A percentile compares a stretch with the other conserved stretches of the same genome.
These are phyloP conservation scores for Germaria angustata DNA, from an alignment of 2,888 invertebrate genomes.

Conservation along the genomic window DNA sequence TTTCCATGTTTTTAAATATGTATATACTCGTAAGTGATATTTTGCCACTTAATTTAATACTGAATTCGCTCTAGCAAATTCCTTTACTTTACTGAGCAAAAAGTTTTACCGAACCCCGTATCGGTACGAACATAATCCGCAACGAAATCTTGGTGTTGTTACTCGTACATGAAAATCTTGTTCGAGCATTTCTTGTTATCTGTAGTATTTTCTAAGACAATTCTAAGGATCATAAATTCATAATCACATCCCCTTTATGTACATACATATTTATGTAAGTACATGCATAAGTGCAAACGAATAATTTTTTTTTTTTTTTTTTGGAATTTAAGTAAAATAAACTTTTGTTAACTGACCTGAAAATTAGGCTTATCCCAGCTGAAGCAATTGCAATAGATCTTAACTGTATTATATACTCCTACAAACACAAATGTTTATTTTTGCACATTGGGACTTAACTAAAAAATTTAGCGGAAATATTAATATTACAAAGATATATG, in stretches of 20 bases:
- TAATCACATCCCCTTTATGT: slow-evolving; percentile 70
- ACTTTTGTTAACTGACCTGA: slow-evolving; percentile 32
- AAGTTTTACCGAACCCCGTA: background rate
- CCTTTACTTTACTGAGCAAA: background rate
- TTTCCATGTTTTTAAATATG: background rate
- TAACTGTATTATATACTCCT: background rate
- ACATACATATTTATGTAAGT: background rate
- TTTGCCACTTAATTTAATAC: slow-evolving; percentile 22
- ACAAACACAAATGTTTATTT: no score
- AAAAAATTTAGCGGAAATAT: no score
- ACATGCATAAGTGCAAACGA: no score
- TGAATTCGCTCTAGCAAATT: background rate
- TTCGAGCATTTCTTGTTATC: background rate
- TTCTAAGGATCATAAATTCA: slow-evolving; percentile 73
- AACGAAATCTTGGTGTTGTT: background rate
- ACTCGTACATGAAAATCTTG: slow-evolving; percentile 31
- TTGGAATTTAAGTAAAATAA: slow-evolving; percentile 20
- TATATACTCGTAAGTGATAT: background rate
- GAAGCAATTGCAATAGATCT: slow-evolving; percentile 22
- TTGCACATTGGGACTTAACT: slow-evolving; percentile 17
- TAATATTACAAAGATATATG: no score
- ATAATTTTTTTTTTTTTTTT: background rate
- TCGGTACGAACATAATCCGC: background rate
- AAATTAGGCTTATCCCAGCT: slow-evolving; percentile 55
- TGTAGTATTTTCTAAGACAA: slow-evolving; percentile 35